A percentile compares a stretch with the other conserved stretches of the same genome.
Evolutionary conservation across 2,888 invertebrate species (phyloP).

Genomic region (Hydriomena furcata): DNA sequence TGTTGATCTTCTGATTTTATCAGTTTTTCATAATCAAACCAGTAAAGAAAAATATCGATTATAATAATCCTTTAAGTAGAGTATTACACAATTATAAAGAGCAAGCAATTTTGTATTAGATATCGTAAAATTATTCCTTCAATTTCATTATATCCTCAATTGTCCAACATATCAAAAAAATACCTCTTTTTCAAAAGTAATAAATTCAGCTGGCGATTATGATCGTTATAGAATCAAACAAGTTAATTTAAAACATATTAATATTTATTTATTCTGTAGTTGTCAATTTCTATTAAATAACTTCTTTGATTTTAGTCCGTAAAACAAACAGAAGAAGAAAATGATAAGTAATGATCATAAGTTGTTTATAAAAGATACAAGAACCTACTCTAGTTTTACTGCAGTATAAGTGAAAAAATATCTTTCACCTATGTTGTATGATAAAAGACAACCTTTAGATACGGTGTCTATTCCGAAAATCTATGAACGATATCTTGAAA

Average conservation of each 20-base stretch:
- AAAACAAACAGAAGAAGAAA: no score
- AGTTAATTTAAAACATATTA: background rate
- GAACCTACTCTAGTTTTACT: no score
- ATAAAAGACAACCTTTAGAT: no score
- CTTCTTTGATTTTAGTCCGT: no score
- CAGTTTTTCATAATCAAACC: constrained; percentile 25
- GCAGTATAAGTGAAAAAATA: no score
- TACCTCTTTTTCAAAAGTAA: constrained; percentile 41
- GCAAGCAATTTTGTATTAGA: constrained; percentile 56
- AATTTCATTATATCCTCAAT: constrained; percentile 47
- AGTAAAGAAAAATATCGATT: constrained; percentile 16
- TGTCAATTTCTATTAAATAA: no score
- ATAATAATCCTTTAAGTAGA: constrained; percentile 9
- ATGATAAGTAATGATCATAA: no score
- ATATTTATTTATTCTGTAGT: background rate
- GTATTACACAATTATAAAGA: constrained; percentile 12
- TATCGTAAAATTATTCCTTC: constrained; percentile 38
- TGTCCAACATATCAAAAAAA: constrained; percentile 66
- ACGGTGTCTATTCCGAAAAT: no score
- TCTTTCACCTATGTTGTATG: no score
- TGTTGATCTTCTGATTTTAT: background rate
- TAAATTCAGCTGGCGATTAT: background rate
- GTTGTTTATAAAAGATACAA: no score
- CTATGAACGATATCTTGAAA: no score
- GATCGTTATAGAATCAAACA: background rate